These are phyloP conservation scores for Drosophila barbarae DNA, from an alignment of 2,888 invertebrate species.

Conservation along the genomic window DNA sequence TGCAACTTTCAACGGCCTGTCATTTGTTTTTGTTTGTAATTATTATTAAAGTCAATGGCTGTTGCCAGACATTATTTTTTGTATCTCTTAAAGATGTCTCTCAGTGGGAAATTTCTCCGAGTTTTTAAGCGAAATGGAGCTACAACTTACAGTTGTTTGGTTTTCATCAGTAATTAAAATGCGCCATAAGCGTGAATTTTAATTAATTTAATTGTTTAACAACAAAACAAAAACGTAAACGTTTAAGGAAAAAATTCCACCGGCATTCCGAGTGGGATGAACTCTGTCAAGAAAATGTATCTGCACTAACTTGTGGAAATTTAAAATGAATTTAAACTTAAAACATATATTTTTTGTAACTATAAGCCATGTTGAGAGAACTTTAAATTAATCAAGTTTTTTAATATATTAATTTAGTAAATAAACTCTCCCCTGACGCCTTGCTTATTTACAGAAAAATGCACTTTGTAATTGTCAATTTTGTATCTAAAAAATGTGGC, in stretches of 20 bases:
- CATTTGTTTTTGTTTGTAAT: slow-evolving; percentile 14
- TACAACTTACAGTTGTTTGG: slow-evolving; percentile 23
- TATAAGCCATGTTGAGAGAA: too few species aligned
- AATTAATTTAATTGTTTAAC: slow-evolving; percentile 66
- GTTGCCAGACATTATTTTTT: slow-evolving; percentile 10
- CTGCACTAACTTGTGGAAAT: too few species aligned
- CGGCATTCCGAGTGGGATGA: slow-evolving; percentile 23
- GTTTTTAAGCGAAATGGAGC: slow-evolving; percentile 44
- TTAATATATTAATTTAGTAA: not conserved
- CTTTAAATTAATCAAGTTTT: not conserved
- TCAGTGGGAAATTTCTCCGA: slow-evolving; percentile 48
- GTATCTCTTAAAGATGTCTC: slow-evolving; percentile 23
- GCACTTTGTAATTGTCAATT: not conserved
- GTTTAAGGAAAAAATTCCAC: slow-evolving; percentile 46
- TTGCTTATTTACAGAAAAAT: not conserved
- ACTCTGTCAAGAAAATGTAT: slow-evolving; percentile 4
- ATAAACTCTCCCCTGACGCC: not conserved
- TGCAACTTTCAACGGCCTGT: slow-evolving; percentile 12
- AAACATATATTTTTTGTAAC: too few species aligned
- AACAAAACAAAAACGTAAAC: slow-evolving; percentile 36
- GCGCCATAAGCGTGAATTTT: slow-evolving; percentile 66
- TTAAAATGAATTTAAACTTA: too few species aligned
- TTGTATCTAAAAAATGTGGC: slow-evolving; percentile 5
- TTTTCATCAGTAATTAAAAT: slow-evolving; percentile 32
- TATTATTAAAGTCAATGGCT: slow-evolving; percentile 16